phyloP scores from a whole-genome alignment of 1,140 invertebrate species.

The Brachionus rotundiformis region DNA sequence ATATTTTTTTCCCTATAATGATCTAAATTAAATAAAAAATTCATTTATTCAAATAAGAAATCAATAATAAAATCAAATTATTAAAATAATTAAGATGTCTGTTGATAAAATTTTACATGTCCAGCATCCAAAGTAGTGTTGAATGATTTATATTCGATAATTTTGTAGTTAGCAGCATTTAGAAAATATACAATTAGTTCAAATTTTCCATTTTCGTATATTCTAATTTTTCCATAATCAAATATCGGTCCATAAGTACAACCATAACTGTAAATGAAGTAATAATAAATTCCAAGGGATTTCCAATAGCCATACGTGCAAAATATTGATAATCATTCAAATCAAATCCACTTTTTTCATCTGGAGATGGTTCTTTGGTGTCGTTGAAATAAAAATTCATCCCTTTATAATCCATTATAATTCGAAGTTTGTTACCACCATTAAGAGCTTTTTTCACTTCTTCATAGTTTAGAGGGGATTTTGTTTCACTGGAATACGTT shows the following conservation, averaged over 20 bases:
- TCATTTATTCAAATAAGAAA: too few species aligned
- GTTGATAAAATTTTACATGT: conserved; percentile 28
- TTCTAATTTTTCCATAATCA: conserved; percentile 45
- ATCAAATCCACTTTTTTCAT: conserved; percentile 47
- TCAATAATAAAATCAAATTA: too few species aligned
- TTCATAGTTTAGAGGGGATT: neutral
- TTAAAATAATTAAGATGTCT: neutral
- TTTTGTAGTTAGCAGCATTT: neutral
- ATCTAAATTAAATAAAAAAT: too few species aligned
- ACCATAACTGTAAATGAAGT: conserved; percentile 31
- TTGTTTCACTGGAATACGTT: neutral
- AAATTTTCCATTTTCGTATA: conserved; percentile 30
- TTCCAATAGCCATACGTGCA: neutral
- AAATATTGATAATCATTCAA: conserved; percentile 34
- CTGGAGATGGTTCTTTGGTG: neutral
- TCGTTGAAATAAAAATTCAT: conserved; percentile 48
- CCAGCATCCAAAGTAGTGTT: neutral
- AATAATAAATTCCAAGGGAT: conserved; percentile 19
- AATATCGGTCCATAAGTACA: conserved; percentile 13
- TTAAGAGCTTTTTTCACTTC: neutral
- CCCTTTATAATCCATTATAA: conserved; percentile 26
- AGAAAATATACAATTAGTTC: conserved; percentile 20
- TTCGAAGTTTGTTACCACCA: conserved; percentile 11
- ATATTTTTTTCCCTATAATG: too few species aligned
- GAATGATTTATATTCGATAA: conserved; percentile 17